Conservation (phyloP, 2,888 invertebrate genomes). For the Lucinisca nassula region DNA sequence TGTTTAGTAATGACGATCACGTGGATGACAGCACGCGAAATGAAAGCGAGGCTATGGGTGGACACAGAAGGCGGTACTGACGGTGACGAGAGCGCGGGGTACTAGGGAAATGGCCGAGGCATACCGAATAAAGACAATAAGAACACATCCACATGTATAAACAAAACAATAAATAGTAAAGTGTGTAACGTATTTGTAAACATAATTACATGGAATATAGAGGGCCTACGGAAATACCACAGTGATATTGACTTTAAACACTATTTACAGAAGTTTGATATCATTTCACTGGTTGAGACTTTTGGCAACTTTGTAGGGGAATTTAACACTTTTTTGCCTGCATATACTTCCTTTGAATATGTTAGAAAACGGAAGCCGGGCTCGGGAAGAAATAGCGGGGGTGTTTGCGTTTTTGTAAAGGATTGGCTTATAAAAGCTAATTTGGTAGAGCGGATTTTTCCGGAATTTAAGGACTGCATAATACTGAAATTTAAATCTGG, state of each 20-base stretch:
- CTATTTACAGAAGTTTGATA: slow-evolving; percentile 26
- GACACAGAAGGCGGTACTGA: not conserved
- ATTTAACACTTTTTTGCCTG: slow-evolving; percentile 14
- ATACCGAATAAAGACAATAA: too few relatives aligned
- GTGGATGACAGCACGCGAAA: not conserved
- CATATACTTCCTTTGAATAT: slow-evolving; percentile 23
- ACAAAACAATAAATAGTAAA: not conserved
- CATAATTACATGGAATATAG: slow-evolving; percentile 17
- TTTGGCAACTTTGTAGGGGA: slow-evolving; percentile 15
- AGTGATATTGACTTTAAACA: slow-evolving; percentile 5
- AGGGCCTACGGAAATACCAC: slow-evolving; percentile 3
- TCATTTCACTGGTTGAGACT: slow-evolving; percentile 28
- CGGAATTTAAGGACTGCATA: slow-evolving; percentile 23
- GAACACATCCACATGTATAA: too few relatives aligned
- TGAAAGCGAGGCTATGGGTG: not conserved
- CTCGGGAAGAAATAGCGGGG: slow-evolving; percentile 19
- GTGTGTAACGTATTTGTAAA: not conserved
- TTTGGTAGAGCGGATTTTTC: slow-evolving; percentile 10
- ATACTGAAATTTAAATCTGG: slow-evolving; percentile 25
- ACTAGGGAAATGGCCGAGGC: slow-evolving; percentile 28
- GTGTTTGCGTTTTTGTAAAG: slow-evolving; percentile 31
- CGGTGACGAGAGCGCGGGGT: not conserved
- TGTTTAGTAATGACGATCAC: not conserved
- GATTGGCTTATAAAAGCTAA: not conserved
- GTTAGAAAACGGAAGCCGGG: slow-evolving; percentile 1